Conservation (phyloP, 35 echinoderm and acorn worm genomes). For the Eucidaris tribuloides region DNA sequence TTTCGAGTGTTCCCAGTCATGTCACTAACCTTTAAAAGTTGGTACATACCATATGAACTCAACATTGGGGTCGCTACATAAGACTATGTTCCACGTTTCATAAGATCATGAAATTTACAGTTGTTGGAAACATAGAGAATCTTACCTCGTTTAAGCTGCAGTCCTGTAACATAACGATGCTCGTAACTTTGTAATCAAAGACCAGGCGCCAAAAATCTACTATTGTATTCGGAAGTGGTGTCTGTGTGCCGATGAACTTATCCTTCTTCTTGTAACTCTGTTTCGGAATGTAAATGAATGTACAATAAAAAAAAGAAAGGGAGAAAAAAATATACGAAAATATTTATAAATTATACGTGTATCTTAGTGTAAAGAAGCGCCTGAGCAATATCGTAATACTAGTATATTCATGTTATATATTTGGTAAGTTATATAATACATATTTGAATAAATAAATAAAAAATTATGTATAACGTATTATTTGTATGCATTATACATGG, state of each 20-base stretch:
- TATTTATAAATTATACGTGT: not conserved
- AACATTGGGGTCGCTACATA: not conserved
- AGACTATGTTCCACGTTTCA: not conserved
- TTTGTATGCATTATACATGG: too few relatives aligned
- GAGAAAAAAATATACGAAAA: slow-evolving; percentile 4
- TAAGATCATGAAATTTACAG: not conserved
- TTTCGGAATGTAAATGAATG: too few relatives aligned
- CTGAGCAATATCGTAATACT: not conserved
- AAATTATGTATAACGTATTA: too few relatives aligned
- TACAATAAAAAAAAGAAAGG: too few relatives aligned
- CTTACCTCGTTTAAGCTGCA: too few relatives aligned
- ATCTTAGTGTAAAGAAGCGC: not conserved
- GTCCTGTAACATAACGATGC: slow-evolving; percentile 71
- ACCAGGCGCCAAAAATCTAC: slow-evolving; percentile 88
- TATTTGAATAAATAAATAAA: too few relatives aligned
- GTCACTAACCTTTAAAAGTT: too few relatives aligned
- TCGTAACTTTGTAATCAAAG: slow-evolving; percentile 60
- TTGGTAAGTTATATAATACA: too few relatives aligned
- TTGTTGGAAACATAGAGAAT: not conserved
- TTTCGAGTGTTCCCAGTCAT: too few relatives aligned
- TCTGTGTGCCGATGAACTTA: slow-evolving; percentile 62
- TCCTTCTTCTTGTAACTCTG: slow-evolving; percentile 70
- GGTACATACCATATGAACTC: not conserved
- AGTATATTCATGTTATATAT: too few relatives aligned
- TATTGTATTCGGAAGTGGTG: slow-evolving; percentile 51